Base-by-base conservation (phyloP, 2,113 vertebrate species). In the Rhynchomys soricoides region DNA sequence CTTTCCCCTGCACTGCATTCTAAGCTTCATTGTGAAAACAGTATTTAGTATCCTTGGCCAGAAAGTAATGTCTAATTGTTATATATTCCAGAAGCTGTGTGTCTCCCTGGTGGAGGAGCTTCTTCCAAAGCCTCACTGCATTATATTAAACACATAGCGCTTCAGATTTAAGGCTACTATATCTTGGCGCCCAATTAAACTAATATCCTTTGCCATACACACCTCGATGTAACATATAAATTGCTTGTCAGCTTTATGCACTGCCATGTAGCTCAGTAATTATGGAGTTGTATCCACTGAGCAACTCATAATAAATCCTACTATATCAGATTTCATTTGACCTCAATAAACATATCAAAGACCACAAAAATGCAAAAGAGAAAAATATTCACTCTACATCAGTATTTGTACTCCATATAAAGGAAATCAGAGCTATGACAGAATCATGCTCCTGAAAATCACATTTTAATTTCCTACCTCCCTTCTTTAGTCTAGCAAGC, bases 321-420 rank as follows among this genome's bases (percentile, higher is more conserved):
- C 92, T 98, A 91, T 96, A 98, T 97, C 96, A 98, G 98, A 98
- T 98, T 97, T 98, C 97, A 98, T 98, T 98, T 98, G 97, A 98
- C 97, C 34, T 37, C 97, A 97, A 97, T 98, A 98, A 98, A 97
- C 90, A 83, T 97, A 98, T 97, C 62, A 97, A 98, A 98, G 97
- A 94, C 89, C 83, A 98, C 92, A 97, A 98, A 98, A 92, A 96
- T 79, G 85, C 48, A 95, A 97, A 97, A 97, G 70, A 68, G 97
- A 96, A 98, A 64, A 96, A 75, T 96, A 93, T 96, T 97, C 92
- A 95, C 88, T 70, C 97, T 97, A 74, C 93, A 95, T 71, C 77
- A 97, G 93, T 94, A 93, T 97, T 97, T 97, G 66, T 94, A 86
- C 90, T 95, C 93, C 81, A 83, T 48, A 95, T 95, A 91, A 7